phyloP scores from a whole-genome alignment of 2,113 vertebrate genomes.

The Osmerus mordax region DNA sequence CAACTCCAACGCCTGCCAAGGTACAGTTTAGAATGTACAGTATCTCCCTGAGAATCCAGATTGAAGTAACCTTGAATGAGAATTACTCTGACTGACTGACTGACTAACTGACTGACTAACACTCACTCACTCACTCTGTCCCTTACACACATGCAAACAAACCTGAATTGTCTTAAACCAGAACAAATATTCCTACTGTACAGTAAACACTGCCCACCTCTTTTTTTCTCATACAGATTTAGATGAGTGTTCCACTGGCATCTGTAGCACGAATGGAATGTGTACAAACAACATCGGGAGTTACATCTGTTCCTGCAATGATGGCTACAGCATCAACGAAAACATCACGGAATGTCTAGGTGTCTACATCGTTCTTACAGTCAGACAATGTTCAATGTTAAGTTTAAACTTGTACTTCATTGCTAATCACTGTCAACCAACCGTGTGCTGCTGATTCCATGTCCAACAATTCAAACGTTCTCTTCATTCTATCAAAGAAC shows the following conservation, averaged over 20 bases:
- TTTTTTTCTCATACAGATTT: constrained; percentile 30
- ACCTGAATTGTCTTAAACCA: no score
- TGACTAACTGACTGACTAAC: no score
- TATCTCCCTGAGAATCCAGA: no score
- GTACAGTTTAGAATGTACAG: not conserved
- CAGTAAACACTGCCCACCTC: not conserved
- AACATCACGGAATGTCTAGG: constrained; percentile 39
- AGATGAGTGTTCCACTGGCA: constrained; percentile 39
- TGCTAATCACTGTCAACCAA: no score
- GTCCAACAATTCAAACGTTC: no score
- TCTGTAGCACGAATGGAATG: constrained; percentile 35
- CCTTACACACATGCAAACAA: no score
- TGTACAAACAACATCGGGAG: constrained; percentile 42
- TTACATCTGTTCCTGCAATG: constrained; percentile 16
- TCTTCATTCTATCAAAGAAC: no score
- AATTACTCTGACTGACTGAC: no score
- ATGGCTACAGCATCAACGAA: constrained; percentile 3
- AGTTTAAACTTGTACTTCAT: not conserved
- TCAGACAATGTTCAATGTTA: not conserved
- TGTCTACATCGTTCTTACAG: constrained; percentile 12
- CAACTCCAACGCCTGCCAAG: rapidly evolving
- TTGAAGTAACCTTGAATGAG: no score
- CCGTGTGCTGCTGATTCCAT: no score
- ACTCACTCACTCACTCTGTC: no score
- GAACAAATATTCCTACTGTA: not conserved